Percentiles rank a stretch among this genome's conserved stretches.
Evolutionary conservation across 1,140 invertebrate species (phyloP).

Genomic region (Drosophila ercepeae): DNA sequence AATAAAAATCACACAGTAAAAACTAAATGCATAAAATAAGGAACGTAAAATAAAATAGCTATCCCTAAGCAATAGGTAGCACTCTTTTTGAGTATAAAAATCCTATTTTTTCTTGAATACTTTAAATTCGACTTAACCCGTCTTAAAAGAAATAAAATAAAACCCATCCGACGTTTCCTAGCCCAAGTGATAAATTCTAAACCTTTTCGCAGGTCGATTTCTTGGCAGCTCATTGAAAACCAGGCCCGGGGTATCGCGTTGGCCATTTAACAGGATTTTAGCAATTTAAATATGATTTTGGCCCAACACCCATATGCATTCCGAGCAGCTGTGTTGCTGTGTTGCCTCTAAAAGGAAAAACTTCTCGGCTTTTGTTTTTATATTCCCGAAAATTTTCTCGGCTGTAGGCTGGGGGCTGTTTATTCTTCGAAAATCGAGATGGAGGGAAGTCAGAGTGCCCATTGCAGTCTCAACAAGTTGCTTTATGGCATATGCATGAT

Average conservation of each 20-base stretch:
- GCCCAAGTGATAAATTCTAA: constrained; percentile 23
- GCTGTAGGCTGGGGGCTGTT: constrained; percentile 28
- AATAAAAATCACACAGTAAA: constrained; percentile 58
- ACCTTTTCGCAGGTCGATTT: constrained; percentile 24
- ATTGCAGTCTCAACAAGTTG: constrained; percentile 72
- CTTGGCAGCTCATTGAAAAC: constrained; percentile 36
- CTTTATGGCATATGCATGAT: constrained; percentile 83
- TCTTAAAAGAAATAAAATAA: not conserved
- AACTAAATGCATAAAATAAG: constrained; percentile 8
- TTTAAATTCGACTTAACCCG: not conserved
- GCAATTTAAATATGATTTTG: constrained; percentile 79
- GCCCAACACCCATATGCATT: constrained; percentile 49
- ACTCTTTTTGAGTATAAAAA: not conserved
- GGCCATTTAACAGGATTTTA: constrained; percentile 66
- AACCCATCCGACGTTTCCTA: constrained; percentile 1
- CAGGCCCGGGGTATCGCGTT: constrained; percentile 60
- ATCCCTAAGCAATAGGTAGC: constrained; percentile 24
- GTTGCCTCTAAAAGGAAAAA: constrained; percentile 15
- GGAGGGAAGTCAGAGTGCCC: constrained; percentile 4
- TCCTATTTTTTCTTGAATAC: no score
- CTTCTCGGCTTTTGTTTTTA: constrained; percentile 48
- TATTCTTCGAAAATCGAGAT: constrained; percentile 25
- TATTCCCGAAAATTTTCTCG: constrained; percentile 44
- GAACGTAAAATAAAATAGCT: constrained; percentile 46
- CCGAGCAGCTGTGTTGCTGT: constrained; percentile 61